These are phyloP conservation scores for Saturnia pavonia DNA, from an alignment of 2,888 invertebrate genomes.

Conservation along the genomic window DNA sequence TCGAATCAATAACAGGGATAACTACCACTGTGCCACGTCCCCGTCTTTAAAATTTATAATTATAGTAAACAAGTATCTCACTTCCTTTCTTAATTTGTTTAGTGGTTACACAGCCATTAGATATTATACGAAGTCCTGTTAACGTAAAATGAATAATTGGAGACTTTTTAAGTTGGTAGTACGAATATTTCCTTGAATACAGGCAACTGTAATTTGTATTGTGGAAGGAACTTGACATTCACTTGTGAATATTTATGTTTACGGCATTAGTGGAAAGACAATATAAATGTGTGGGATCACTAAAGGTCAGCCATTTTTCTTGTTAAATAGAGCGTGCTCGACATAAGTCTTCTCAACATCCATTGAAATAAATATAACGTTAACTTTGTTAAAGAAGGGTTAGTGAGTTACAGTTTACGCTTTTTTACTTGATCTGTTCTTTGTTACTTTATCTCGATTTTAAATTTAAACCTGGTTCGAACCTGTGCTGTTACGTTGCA, in stretches of 20 bases:
- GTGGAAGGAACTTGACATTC: background rate
- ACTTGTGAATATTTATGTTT: constrained; percentile 18
- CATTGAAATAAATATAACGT: constrained; percentile 4
- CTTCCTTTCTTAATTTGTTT: background rate
- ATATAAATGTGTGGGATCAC: background rate
- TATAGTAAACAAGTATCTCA: background rate
- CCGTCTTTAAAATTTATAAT: too few species aligned
- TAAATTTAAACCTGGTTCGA: background rate
- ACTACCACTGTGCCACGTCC: too few species aligned
- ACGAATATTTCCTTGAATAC: background rate
- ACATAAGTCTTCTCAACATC: background rate
- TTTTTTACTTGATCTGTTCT: background rate
- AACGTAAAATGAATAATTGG: background rate
- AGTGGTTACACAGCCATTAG: background rate
- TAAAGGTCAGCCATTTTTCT: constrained; percentile 4
- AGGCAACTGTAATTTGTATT: background rate
- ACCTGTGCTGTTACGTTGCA: too few species aligned
- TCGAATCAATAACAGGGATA: too few species aligned
- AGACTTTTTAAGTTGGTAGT: background rate
- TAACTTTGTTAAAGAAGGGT: background rate
- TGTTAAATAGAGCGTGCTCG: constrained; percentile 1
- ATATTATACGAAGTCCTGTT: background rate
- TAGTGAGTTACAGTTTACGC: background rate
- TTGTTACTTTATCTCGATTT: background rate
- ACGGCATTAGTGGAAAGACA: background rate